Base-by-base conservation (phyloP, 1,140 invertebrate species). In the Diorhabda carinulata region DNA sequence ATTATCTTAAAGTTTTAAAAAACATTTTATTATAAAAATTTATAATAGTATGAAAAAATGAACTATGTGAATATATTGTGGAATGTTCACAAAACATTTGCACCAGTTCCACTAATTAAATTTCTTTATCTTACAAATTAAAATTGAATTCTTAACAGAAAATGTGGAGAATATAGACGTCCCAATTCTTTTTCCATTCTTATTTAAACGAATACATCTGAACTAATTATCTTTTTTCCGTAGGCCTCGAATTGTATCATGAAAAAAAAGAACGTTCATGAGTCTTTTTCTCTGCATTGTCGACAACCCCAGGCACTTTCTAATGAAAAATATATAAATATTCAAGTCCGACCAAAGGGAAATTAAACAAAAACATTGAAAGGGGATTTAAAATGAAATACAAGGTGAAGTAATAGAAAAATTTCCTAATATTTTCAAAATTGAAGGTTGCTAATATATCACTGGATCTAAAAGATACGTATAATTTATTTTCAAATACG, bases 321-420 rank as follows among this genome's bases (percentile, higher is more conserved):
- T 44, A 62, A 62, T 62, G 61, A 62, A 62, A 62, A 62, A 62
- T 44, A 44, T 62, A 62, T 62, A 62, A 62, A 62, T 62, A 62
- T 62, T 62, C 61, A 62, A 62, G 61, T n/a, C 41, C 61, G 43
- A 43, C 43, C 43, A 43, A 62, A 62, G 43, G 61, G 61, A 43
- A 62, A 62, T 62, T 62, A 62, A 62, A 62, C 61, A 62, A 62
- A 62, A 62, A 62, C 61, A 62, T n/a, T 44, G 61, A 62, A 44
- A 10, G 43, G 61, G 43, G 44, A 62, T 62, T 61, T 62, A 6
- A 44, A 44, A 62, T 62, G 47, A 52, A 8, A n/a, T 52, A 52
- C 47, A 6, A n/a, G 47, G 47, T n/a, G 47, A 4, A 25, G 25
- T 25, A 25, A 25, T 25, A 25, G 25, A 25, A 25, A 25, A 25